Percentiles rank a stretch among this genome's conserved stretches.
Conservation (phyloP, 1,140 invertebrate genomes). For the Ctenoplectra terminalis region DNA sequence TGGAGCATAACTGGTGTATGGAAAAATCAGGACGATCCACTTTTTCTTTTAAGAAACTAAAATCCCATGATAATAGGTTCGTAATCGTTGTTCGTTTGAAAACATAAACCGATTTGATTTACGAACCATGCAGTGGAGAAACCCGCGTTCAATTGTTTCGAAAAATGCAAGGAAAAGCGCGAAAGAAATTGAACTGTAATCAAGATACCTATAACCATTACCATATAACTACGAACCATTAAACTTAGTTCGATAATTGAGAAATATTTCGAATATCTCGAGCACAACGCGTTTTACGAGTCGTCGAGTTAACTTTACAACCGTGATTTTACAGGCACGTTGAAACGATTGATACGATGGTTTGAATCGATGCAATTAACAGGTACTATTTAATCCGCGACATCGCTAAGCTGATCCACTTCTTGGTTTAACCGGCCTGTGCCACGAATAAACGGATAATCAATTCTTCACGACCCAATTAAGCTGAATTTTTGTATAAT, state of each 20-base stretch:
- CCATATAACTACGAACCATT: not conserved
- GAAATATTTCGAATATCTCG: no score
- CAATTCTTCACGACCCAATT: not conserved
- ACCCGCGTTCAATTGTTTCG: not conserved
- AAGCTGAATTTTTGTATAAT: not conserved
- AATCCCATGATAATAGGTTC: not conserved
- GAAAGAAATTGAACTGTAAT: slow-evolving; percentile 1
- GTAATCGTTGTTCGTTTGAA: not conserved
- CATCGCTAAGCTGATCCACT: not conserved
- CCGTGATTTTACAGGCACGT: not conserved
- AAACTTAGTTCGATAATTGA: not conserved
- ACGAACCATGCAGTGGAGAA: not conserved
- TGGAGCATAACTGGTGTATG: not conserved
- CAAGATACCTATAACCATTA: not conserved
- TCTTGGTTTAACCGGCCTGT: not conserved
- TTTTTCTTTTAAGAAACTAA: not conserved
- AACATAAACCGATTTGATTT: not conserved
- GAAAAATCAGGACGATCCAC: slow-evolving; percentile 1
- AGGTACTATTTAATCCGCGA: slow-evolving; percentile 1
- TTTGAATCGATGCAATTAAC: not conserved
- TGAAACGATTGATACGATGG: slow-evolving; percentile 15
- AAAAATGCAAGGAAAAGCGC: not conserved
- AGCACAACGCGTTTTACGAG: not conserved
- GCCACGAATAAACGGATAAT: slow-evolving; percentile 1
- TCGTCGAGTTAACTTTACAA: not conserved